Base-by-base conservation (phyloP, 2,888 invertebrate species). In the Corythucha ciliata region DNA sequence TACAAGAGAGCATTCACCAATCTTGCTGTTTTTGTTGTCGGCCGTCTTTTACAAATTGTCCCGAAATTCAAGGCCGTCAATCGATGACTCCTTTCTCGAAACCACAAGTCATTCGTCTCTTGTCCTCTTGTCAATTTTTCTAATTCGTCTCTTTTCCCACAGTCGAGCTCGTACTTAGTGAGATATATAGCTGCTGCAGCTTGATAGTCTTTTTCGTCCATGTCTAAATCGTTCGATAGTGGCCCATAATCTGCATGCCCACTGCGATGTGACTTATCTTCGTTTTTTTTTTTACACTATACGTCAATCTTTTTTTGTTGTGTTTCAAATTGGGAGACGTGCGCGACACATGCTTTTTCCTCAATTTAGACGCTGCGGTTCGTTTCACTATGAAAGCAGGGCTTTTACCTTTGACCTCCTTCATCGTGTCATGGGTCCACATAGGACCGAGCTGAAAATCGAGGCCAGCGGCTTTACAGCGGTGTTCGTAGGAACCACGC, bases 201-300 rank as follows among this genome's bases (percentile, higher is more conserved):
- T 4, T 5, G 3, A 5, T 24, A 22, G 4, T 42, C 42, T 14
- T 53, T 49, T 27, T 49, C 44, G 22, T 50, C 49, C 40, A 53
- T 41, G 29, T 53, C 53, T 20, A 50, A 21, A 20, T 34, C 40
- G 32, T 44, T 32, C 45, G 49, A 50, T 8, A 53, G 26, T 2
- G 24, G 16, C 25, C 53, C 53, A 29, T 53, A 53, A 40, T 53
- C 44, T 37, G 49, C 25, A 25, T 25, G 22, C 10, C 42, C 25
- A 4, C n/a, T 25, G 7, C 21, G 10, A n/a, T n/a, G n/a, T n/a
- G n/a, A n/a, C n/a, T n/a, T n/a, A n/a, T n/a, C n/a, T n/a, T n/a
- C n/a, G n/a, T n/a, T n/a, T n/a, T n/a, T n/a, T n/a, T n/a, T n/a
- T n/a, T n/a, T n/a, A n/a, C n/a, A n/a, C n/a, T n/a, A n/a, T n/a